These are phyloP conservation scores for Spea hammondii DNA, from an alignment of 2,797 vertebrate genomes.

Conservation along the genomic window DNA sequence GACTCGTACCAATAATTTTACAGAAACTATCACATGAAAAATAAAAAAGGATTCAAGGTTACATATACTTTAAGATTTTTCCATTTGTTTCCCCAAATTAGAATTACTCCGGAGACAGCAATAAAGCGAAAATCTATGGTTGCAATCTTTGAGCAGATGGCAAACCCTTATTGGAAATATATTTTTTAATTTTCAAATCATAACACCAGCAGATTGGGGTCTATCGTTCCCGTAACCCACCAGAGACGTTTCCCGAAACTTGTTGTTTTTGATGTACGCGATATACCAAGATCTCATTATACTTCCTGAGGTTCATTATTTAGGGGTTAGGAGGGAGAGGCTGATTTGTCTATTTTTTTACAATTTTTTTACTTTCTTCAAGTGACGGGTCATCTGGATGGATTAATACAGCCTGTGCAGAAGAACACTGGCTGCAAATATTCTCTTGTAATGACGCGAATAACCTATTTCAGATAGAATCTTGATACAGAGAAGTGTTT, in stretches of 20 bases:
- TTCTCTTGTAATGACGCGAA: neutral
- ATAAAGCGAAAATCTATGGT: conserved; percentile 32
- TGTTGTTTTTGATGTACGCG: conserved; percentile 23
- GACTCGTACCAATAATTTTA: no score
- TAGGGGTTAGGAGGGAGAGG: conserved; percentile 23
- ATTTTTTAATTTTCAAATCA: conserved; percentile 44
- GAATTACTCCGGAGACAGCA: conserved; percentile 41
- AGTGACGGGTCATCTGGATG: conserved; percentile 35
- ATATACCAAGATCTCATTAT: conserved; percentile 37
- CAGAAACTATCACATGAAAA: no score
- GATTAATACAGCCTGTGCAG: conserved; percentile 26
- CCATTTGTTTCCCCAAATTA: conserved; percentile 28
- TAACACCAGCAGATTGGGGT: conserved; percentile 44
- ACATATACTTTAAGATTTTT: conserved; percentile 29
- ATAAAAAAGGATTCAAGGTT: neutral
- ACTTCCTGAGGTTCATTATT: conserved; percentile 32
- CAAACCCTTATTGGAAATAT: conserved; percentile 42
- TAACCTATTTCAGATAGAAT: no score
- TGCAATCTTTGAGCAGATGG: conserved; percentile 41
- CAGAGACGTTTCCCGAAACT: conserved; percentile 9
- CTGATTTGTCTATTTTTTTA: conserved; percentile 6
- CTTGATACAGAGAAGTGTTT: no score
- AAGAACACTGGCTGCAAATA: conserved; percentile 12
- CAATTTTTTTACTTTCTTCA: conserved; percentile 27
- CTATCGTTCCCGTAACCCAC: conserved; percentile 35